Evolutionary conservation across 2,113 vertebrate species (phyloP), one percentile per base, ranked within the genome.

Genomic region (Callionymus lyra): DNA sequence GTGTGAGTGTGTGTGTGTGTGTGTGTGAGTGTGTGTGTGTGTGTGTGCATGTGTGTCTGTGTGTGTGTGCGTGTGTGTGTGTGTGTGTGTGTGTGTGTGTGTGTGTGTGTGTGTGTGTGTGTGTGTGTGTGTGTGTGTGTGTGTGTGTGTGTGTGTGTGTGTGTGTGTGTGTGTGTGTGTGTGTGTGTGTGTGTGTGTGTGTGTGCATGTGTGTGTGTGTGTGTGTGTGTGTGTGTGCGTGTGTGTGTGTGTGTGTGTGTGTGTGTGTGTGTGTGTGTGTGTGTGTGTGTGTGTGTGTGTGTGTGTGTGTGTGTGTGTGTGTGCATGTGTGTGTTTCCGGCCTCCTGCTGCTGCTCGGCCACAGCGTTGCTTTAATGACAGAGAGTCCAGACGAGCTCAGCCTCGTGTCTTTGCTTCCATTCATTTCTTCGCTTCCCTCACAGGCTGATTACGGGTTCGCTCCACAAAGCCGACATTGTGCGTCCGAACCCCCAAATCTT

Each of bases 311-410:
- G 44, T 40, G 47, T 44, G 34, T 34, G 32, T 44, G 39, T 21
- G 47, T 38, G 38, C 36, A 39, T 63, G 44, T 43, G 46, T 59
- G 59, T 63, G 51, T 53, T 49, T 71, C 56, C 19, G 38, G 68
- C 56, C 56, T 70, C 63, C 60, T 47, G 45, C 61, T 43, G 63
- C 32, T 52, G 2, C 41, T 52, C 57, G 69, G 64, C 77, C 69
- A 72, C 57, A 74, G 73, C 67, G 63, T 34, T 37, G 58, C 57
- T 69, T 67, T 65, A 62, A 80, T 78, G 71, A 78, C 47, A 51
- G 27, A 61, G 62, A 9, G 51, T 54, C 54, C 47, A 52, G 53
- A 46, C 41, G 70, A 44, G 70, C n/a, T n/a, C 12, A 48, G 55
- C 38, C 21, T 4, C 21, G 44, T 47, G 64, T 59, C 56, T 53